A percentile compares a stretch with the other conserved stretches of the same genome.
phyloP scores from a whole-genome alignment of 2,113 vertebrate species.

The Misgurnus anguillicaudatus region DNA sequence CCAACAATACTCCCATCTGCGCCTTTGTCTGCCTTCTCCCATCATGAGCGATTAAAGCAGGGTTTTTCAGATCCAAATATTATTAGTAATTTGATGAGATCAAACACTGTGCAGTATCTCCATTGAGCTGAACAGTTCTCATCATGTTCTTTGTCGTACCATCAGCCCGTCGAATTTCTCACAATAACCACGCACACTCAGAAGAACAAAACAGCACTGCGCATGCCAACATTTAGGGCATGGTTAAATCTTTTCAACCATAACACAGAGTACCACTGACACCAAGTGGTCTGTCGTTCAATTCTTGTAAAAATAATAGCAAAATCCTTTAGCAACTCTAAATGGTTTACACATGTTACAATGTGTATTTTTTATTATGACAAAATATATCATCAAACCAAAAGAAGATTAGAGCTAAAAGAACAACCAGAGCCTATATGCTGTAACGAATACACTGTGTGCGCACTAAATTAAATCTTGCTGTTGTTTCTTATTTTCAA shows the following conservation, averaged over 20 bases:
- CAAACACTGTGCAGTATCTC: neutral
- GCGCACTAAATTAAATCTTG: too few relatives aligned
- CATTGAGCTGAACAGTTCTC: neutral
- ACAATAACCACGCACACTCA: neutral
- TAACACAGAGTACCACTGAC: slow-evolving; percentile 58
- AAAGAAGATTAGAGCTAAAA: too few relatives aligned
- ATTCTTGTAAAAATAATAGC: neutral
- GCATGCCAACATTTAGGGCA: slow-evolving; percentile 5
- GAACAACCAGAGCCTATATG: too few relatives aligned
- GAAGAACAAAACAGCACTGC: neutral
- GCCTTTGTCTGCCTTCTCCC: slow-evolving; percentile 42
- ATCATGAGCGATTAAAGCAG: slow-evolving; percentile 16
- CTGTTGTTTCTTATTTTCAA: too few relatives aligned
- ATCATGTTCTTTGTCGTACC: neutral
- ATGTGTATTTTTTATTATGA: too few relatives aligned
- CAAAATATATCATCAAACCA: too few relatives aligned
- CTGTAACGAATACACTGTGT: too few relatives aligned
- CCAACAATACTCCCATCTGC: slow-evolving; percentile 34
- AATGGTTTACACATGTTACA: too few relatives aligned
- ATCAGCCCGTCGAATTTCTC: neutral
- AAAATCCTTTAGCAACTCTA: too few relatives aligned
- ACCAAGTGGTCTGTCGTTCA: slow-evolving; percentile 52
- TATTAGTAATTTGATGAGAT: neutral
- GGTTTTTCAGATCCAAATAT: neutral
- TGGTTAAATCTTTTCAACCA: neutral